Evolutionary conservation across 1,140 invertebrate genomes (phyloP).

Genomic region (Galleria mellonella): DNA sequence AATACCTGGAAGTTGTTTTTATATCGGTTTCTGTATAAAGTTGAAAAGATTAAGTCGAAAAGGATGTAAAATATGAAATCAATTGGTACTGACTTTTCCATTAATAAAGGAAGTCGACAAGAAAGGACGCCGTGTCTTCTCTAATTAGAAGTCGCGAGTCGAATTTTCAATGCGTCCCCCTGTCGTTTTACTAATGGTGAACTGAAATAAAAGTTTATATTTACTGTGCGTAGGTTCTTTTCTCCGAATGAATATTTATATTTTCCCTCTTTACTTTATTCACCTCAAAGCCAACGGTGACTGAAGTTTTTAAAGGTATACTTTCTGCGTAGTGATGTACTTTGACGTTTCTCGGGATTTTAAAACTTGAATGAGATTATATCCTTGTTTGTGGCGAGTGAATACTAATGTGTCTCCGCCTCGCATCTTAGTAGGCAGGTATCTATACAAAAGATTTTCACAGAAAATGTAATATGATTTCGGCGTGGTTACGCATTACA

Average conservation of each 20-base stretch:
- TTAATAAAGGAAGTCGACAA: constrained; percentile 51
- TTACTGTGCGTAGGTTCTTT: constrained; percentile 61
- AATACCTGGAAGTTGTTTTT: no score
- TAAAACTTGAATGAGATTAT: constrained; percentile 24
- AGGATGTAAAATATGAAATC: constrained; percentile 59
- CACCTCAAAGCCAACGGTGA: constrained; percentile 38
- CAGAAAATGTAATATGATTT: constrained; percentile 4
- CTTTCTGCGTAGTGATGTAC: constrained; percentile 49
- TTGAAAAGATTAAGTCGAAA: constrained; percentile 4
- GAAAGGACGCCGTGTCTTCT: constrained; percentile 52
- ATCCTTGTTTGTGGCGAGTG: neutral
- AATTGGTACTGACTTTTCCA: constrained; percentile 58
- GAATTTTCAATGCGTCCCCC: constrained; percentile 58
- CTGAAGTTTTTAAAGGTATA: constrained; percentile 46
- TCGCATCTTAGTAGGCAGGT: no score
- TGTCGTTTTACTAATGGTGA: constrained; percentile 46
- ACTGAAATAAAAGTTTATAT: constrained; percentile 71
- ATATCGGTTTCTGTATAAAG: no score
- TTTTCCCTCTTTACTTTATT: constrained; percentile 50
- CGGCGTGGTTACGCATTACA: constrained; percentile 16
- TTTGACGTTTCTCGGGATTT: constrained; percentile 39
- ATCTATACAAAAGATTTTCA: no score
- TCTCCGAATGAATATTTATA: constrained; percentile 65
- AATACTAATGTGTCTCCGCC: neutral
- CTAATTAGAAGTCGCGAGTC: constrained; percentile 67